These are phyloP conservation scores for Pimephales promelas DNA, from an alignment of 2,113 vertebrate species.

Conservation along the genomic window DNA sequence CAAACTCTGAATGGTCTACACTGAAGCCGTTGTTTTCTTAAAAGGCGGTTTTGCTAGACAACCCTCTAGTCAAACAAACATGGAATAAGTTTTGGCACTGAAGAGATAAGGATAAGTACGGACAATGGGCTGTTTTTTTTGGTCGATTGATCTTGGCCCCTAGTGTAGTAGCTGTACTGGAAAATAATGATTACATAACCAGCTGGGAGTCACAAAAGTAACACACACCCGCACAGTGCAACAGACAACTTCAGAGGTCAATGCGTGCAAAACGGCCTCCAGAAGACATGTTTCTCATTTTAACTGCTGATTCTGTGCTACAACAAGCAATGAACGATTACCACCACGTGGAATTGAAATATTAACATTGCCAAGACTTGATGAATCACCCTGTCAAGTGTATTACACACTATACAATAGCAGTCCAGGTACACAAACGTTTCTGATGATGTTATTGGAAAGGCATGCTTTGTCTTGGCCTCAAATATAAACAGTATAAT, in stretches of 20 bases:
- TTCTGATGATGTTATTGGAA: conserved; percentile 6
- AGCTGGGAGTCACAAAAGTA: background rate
- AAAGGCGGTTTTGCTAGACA: background rate
- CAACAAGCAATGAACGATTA: background rate
- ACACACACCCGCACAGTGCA: background rate
- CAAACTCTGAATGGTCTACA: background rate
- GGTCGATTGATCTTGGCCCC: conserved; percentile 11
- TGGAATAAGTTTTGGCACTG: background rate
- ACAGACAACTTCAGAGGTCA: background rate
- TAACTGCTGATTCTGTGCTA: background rate
- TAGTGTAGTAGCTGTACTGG: conserved; percentile 37
- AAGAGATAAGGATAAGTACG: background rate
- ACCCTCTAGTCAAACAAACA: background rate
- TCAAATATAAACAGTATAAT: background rate
- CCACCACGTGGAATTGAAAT: background rate
- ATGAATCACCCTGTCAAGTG: conserved; percentile 8
- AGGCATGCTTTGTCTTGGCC: background rate
- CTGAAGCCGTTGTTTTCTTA: background rate
- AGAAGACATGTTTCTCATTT: background rate
- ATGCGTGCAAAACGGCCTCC: background rate
- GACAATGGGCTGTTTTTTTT: background rate
- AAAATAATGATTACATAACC: conserved; percentile 58
- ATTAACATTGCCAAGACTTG: background rate
- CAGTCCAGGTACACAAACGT: conserved; percentile 13
- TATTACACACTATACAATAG: conserved; percentile 6